Base-by-base conservation (phyloP, 2,888 invertebrate genomes). In the Drosophila maculinotata region DNA sequence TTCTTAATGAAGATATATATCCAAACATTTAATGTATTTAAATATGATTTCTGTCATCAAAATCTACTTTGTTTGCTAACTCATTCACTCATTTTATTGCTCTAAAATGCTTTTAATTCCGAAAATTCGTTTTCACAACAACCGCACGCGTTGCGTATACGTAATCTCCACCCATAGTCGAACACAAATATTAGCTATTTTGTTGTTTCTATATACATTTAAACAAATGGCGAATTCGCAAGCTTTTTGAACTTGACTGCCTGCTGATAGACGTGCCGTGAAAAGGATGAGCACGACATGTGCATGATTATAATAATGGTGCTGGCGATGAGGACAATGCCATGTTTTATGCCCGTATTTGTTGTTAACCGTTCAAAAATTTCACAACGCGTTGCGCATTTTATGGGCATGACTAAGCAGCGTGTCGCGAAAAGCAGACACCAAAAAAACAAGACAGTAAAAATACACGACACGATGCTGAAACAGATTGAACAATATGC, bases 391-490 rank as follows among this genome's bases (percentile, higher is more conserved):
- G 47, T 57, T 57, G 58, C 65, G 59, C 74, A 59, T 71, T 74
- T 76, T 39, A 78, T 76, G 36, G 67, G 66, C 79, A 79, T 80
- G 83, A 79, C 80, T 79, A 82, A 79, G 80, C 79, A 79, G 56
- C 57, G 47, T 44, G 25, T 48, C 62, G 36, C 60, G 39, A 36
- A 60, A 48, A 64, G n/a, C 26, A 31, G 48, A 36, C 44, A 44
- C 30, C 41, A 30, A 58, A 44, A 38, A 30, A 35, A 35, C 44
- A 17, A 41, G n/a, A 15, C 33, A 39, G 26, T 20, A 26, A 12
- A 36, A 41, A n/a, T 36, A 51, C 62, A 62, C 51, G 48, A 81
- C 76, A 41, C 70, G 81, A 76, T 74, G 84, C 68, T 68, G 64
- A 81, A 76, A 70, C 58, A 73, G 76, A 63, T 56, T 67, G 70